A percentile compares a stretch with the other conserved stretches of the same genome.
Conservation (phyloP, 2,113 vertebrate species). For the Rhynchomys soricoides region DNA sequence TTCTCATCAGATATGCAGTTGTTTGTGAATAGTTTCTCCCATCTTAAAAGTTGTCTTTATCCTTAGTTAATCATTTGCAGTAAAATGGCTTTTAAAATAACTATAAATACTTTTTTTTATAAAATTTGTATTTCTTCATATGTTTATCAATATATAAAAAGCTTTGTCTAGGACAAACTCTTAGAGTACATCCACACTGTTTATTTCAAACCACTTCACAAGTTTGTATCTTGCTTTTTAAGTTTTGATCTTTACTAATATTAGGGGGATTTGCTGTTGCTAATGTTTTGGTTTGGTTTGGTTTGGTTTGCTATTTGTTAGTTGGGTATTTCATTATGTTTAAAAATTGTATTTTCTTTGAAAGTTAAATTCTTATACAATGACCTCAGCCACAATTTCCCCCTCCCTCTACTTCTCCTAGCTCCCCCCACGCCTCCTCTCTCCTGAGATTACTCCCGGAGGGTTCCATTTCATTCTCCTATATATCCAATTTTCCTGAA, state of each 20-base stretch:
- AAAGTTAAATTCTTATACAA: background rate
- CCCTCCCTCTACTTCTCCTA: background rate
- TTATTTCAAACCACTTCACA: background rate
- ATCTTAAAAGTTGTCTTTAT: background rate
- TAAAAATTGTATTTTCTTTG: background rate
- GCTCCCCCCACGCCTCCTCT: accelerated
- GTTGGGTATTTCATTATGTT: background rate
- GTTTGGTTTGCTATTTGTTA: background rate
- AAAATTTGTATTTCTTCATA: background rate
- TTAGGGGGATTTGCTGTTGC: background rate
- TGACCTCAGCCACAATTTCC: background rate
- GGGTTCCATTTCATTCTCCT: background rate
- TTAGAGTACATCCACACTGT: background rate
- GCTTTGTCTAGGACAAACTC: background rate
- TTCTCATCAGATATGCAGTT: background rate
- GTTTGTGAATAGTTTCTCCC: background rate
- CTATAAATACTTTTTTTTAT: background rate
- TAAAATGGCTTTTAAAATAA: too few species aligned
- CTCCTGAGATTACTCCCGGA: background rate
- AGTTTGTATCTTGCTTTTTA: background rate
- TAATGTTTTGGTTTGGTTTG: background rate
- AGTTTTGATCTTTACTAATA: background rate
- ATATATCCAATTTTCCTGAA: background rate
- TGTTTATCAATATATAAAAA: background rate
- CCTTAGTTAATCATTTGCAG: background rate